A percentile compares a stretch with the other conserved stretches of the same genome.
phyloP scores from a whole-genome alignment of 2,888 invertebrate species.

The Epinotia bilunana region DNA sequence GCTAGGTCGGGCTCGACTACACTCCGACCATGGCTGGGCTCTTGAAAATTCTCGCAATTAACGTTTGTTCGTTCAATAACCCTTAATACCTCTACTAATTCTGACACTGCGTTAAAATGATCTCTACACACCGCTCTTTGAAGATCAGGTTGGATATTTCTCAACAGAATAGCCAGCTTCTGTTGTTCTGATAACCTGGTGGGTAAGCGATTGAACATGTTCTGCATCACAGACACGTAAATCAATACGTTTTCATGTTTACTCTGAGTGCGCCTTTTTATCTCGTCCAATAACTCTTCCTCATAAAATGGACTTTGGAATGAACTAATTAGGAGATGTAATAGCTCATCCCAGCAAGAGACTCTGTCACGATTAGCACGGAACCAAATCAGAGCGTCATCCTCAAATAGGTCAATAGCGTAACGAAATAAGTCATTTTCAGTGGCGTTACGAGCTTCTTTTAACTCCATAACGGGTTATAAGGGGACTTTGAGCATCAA shows the following conservation, averaged over 20 bases:
- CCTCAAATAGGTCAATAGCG: conserved; percentile 4
- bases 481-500: no score
- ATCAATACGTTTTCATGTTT: not conserved
- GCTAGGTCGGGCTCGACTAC: no score
- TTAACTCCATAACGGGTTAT: not conserved
- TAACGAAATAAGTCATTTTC: not conserved
- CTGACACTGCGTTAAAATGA: not conserved
- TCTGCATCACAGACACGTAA: not conserved
- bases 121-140: conserved; percentile 1
- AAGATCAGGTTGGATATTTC: conserved; percentile 1
- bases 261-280: not conserved
- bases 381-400: not conserved
- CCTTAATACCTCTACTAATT: no score
- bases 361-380: not conserved
- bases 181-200: no score
- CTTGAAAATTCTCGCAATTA: no score
- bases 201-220: no score
- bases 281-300: not conserved
- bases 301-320: conserved; percentile 1
- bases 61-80: no score
- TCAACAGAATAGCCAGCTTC: not conserved
- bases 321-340: not conserved
- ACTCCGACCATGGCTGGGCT: no score
- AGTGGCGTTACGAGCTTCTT: not conserved
- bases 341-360: not conserved